Evolutionary conservation across 2,888 invertebrate species (phyloP).

Genomic region (Drosophila mettleri): DNA sequence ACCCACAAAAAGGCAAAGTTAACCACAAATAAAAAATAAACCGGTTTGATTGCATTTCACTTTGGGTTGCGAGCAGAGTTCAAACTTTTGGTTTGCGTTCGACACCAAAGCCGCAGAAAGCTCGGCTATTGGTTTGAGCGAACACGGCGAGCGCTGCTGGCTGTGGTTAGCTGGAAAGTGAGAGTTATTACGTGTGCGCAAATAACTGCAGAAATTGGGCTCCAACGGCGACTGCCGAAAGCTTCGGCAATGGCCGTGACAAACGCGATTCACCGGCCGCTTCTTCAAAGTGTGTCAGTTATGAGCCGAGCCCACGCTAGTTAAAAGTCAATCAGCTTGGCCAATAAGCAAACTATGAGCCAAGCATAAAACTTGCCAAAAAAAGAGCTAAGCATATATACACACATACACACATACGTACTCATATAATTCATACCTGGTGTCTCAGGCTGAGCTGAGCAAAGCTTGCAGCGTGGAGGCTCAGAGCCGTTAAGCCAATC

Average conservation of each 20-base stretch:
- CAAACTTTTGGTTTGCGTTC: conserved; percentile 27
- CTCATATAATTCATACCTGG: conserved; percentile 21
- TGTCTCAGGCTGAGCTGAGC: conserved; percentile 22
- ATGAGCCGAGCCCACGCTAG: conserved; percentile 32
- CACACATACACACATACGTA: not conserved
- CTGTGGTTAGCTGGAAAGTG: conserved; percentile 60
- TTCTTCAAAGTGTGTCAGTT: conserved; percentile 57
- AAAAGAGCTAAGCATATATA: not conserved
- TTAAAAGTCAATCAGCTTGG: conserved; percentile 40
- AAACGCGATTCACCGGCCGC: conserved; percentile 10
- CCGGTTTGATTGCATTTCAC: conserved; percentile 72
- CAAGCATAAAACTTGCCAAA: conserved; percentile 52
- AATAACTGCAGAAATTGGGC: conserved; percentile 55
- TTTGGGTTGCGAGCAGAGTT: conserved; percentile 28
- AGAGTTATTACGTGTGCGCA: conserved; percentile 73
- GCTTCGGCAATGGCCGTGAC: conserved; percentile 30
- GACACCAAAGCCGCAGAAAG: conserved; percentile 51
- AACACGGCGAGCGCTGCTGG: conserved; percentile 31
- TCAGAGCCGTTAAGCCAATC: conserved; percentile 49
- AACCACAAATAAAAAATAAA: conserved; percentile 34
- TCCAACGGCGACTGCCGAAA: conserved; percentile 17
- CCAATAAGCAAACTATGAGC: conserved; percentile 51
- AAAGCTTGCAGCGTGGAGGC: conserved; percentile 29
- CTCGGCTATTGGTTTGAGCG: conserved; percentile 46
- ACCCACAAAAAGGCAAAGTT: not conserved